A percentile compares a stretch with the other conserved stretches of the same genome.
phyloP scores from a whole-genome alignment of 2,113 vertebrate species.

The Rhynchomys soricoides region DNA sequence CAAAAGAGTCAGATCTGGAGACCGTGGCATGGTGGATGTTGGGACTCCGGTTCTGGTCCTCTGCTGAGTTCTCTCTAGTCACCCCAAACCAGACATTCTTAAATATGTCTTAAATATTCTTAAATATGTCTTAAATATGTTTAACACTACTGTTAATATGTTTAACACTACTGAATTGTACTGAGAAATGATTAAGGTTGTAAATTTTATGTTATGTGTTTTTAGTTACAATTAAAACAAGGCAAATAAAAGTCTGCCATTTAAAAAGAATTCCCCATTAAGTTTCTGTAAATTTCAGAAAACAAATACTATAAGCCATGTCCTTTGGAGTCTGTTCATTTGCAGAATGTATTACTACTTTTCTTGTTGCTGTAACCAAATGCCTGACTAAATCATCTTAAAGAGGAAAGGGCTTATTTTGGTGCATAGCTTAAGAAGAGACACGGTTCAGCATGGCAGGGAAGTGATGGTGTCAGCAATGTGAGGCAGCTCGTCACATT shows the following conservation, averaged over 20 bases:
- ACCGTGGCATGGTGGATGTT: background rate
- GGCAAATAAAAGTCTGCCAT: background rate
- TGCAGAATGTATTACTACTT: background rate
- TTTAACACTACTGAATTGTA: background rate
- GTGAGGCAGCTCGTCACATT: background rate
- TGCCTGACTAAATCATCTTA: background rate
- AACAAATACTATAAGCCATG: background rate
- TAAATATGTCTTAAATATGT: no score
- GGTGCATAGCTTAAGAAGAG: background rate
- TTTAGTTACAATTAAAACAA: background rate
- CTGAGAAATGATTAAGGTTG: background rate
- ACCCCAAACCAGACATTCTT: background rate
- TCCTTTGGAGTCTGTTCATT: background rate
- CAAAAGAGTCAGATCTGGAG: background rate
- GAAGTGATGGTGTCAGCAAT: background rate
- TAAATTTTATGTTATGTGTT: background rate
- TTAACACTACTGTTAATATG: no score
- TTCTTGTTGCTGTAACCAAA: background rate
- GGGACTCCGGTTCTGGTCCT: background rate
- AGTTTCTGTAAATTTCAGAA: conserved; percentile 37
- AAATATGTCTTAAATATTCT: no score
- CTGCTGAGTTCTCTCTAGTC: background rate
- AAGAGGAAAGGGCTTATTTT: background rate
- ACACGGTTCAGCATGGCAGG: background rate
- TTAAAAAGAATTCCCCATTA: background rate